Evolutionary conservation across 2,797 vertebrate genomes (phyloP), one percentile per base, ranked within the genome.

Genomic region (Danio choprae): DNA sequence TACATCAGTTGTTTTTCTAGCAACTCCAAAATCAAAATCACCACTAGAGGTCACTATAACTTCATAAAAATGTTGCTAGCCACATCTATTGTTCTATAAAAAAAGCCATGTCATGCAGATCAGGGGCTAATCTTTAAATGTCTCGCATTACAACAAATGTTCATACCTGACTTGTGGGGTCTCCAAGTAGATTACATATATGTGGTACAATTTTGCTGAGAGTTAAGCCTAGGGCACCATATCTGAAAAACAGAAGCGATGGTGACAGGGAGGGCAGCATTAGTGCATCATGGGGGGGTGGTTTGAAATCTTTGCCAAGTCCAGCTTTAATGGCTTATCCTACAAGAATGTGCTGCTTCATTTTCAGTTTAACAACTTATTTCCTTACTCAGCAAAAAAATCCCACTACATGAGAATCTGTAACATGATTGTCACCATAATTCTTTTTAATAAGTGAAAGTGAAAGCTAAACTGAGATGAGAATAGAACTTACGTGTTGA

Each of bases 131-230:
- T 46, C 13, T 68, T 68, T 18, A 43, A 68, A 73, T 15, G 18
- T 71, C 20, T 68, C n/a, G 3, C 7, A 77, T 41, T 10, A 29
- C 15, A 48, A 22, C 18, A 55, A 76, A 64, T 40, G 22, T 29
- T 1, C 75, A 86, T 86, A 99, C 98, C 97, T 99, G 98, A 87
- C 97, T 98, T 40, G 96, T 98, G 70, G 98, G 97, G 89, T 99
- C 98, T 84, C 96, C 97, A 83, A 99, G 90, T 82, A 99, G 94
- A 89, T 97, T 98, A 95, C 98, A 99, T 94, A 99, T 98, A 91
- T 99, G 97, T 65, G 98, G 98, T 88, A 99, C 97, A 11, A 99
- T 98, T 95, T 99, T 99, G 92, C 94, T 99, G 86, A 99, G 94
- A 9, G 97, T 98, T 92, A 99, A 93, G 84, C 96, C 96, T 86